Evolutionary conservation across 2,113 vertebrate species (phyloP).

Genomic region (Copsychus sechellarum): DNA sequence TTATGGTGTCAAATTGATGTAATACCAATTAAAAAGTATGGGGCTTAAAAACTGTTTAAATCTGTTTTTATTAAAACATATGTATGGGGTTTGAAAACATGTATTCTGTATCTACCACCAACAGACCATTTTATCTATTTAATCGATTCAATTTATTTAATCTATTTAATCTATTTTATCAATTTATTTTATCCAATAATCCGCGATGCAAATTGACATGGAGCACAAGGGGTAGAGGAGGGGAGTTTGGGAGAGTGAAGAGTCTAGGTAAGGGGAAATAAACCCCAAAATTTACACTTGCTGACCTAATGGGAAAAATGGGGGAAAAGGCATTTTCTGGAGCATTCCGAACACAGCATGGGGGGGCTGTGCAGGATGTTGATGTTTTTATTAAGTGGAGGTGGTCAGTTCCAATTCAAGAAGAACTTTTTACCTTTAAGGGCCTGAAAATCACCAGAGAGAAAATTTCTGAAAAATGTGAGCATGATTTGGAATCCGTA

Average conservation of each 20-base stretch:
- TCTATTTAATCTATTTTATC: neutral
- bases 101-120: neutral
- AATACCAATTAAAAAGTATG: neutral
- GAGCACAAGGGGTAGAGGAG: neutral
- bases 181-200: neutral
- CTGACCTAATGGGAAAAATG: neutral
- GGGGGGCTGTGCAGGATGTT: neutral
- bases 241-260: neutral
- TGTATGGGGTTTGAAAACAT: neutral
- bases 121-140: neutral
- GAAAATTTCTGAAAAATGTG: neutral
- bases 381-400: neutral
- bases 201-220: rapidly evolving
- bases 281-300: rapidly evolving
- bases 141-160: neutral
- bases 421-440: neutral
- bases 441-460: neutral
- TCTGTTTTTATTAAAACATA: neutral
- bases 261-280: neutral
- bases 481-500: rapidly evolving
- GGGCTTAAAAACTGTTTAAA: neutral
- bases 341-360: neutral
- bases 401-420: neutral
- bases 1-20: neutral
- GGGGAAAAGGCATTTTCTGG: rapidly evolving